Conservation (phyloP, 2,113 vertebrate species). For the Psittacara wagleri region DNA sequence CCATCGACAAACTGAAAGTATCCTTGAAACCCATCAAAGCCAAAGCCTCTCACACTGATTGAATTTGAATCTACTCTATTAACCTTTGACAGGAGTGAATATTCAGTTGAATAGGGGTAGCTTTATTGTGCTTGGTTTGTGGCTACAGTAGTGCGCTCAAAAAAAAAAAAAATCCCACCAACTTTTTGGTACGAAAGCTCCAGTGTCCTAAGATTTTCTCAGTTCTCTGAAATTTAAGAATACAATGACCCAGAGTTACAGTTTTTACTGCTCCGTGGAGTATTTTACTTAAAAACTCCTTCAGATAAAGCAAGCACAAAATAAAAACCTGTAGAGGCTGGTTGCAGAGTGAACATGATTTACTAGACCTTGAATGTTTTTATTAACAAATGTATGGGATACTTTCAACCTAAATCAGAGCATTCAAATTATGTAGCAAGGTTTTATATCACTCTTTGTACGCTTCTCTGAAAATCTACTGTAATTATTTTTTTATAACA, state of each 20-base stretch:
- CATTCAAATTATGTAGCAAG: background rate
- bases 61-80: conserved; percentile 4
- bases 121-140: background rate
- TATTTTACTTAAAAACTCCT: background rate
- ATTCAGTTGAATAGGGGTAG: background rate
- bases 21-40: background rate
- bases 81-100: background rate
- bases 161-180: background rate
- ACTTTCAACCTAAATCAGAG: background rate
- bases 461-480: background rate
- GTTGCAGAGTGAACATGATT: background rate
- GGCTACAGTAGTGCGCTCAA: background rate
- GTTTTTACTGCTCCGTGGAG: background rate
- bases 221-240: background rate
- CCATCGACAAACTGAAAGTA: background rate
- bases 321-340: background rate
- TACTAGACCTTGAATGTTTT: background rate
- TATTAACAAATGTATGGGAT: background rate
- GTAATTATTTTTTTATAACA: background rate
- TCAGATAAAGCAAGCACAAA: background rate
- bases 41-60: background rate
- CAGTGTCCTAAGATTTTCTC: background rate
- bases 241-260: background rate
- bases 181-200: background rate
- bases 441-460: background rate